These are phyloP conservation scores for Cyclophora albipunctata DNA, from an alignment of 2,888 invertebrate genomes.

Conservation along the genomic window DNA sequence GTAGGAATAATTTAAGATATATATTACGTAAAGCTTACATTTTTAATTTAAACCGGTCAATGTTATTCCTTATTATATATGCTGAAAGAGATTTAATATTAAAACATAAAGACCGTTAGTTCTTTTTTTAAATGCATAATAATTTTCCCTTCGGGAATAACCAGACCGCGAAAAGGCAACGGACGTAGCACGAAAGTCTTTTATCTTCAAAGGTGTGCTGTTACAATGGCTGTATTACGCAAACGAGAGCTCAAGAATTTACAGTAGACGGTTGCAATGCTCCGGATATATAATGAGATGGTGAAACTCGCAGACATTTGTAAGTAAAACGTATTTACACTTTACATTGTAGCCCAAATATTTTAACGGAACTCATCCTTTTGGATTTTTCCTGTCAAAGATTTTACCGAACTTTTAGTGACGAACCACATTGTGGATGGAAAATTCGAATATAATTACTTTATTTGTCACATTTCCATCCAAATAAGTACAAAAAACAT, in stretches of 20 bases:
- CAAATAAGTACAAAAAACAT: too few species aligned
- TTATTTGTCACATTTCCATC: too few species aligned
- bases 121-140: conserved; percentile 8
- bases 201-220: conserved; percentile 56
- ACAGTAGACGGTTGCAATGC: conserved; percentile 31
- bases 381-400: too few species aligned
- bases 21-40: too few species aligned
- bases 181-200: conserved; percentile 41
- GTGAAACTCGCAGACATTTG: conserved; percentile 33
- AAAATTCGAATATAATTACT: too few species aligned
- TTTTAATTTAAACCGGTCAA: too few species aligned
- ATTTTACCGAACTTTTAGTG: too few species aligned
- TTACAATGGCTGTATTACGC: conserved; percentile 52
- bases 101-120: conserved; percentile 5
- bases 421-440: too few species aligned
- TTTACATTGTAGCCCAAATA: conserved; percentile 12
- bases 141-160: conserved; percentile 25
- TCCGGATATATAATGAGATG: conserved; percentile 50
- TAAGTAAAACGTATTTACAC: conserved; percentile 12
- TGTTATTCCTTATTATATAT: too few species aligned
- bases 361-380: conserved; percentile 9
- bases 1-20: too few species aligned
- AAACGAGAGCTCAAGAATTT: conserved; percentile 53
- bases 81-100: too few species aligned
- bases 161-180: conserved; percentile 44